Evolutionary conservation across 2,113 vertebrate species (phyloP).

Genomic region (Tragelaphus imberbis): DNA sequence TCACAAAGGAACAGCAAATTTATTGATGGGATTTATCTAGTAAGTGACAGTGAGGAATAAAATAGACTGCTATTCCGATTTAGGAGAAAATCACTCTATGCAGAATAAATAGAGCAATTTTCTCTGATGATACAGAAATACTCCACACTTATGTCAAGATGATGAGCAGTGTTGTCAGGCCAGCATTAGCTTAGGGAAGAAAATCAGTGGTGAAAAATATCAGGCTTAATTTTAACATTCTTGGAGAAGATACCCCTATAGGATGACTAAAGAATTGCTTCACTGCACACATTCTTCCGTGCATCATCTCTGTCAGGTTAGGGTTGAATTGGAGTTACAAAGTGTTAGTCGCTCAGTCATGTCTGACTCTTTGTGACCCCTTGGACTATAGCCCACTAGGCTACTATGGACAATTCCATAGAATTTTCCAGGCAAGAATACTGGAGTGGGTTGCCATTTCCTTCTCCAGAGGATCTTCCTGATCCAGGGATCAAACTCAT

Average conservation of each 20-base stretch:
- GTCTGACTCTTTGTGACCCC: not conserved
- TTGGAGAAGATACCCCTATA: not conserved
- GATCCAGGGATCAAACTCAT: not conserved
- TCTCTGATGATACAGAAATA: not conserved
- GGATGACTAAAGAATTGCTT: not conserved
- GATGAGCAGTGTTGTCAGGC: not conserved
- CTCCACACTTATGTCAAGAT: not conserved
- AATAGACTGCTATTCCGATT: not conserved
- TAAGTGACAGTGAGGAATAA: conserved; percentile 6
- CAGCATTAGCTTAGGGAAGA: not conserved
- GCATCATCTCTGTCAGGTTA: not conserved
- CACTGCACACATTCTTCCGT: not conserved
- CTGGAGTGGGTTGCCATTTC: not conserved
- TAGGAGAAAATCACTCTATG: not conserved
- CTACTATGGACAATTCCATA: not conserved
- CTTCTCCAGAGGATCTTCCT: not conserved
- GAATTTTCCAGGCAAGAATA: not conserved
- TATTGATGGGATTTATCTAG: not conserved
- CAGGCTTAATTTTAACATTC: not conserved
- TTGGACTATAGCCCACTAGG: not conserved
- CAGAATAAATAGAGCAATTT: conserved; percentile 32
- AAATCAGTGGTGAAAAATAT: conserved; percentile 15
- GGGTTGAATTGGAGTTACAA: not conserved
- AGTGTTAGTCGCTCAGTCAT: not conserved
- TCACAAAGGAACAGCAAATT: not conserved